These are phyloP conservation scores for Ibycter americanus DNA, from an alignment of 2,797 vertebrate genomes.

Conservation along the genomic window DNA sequence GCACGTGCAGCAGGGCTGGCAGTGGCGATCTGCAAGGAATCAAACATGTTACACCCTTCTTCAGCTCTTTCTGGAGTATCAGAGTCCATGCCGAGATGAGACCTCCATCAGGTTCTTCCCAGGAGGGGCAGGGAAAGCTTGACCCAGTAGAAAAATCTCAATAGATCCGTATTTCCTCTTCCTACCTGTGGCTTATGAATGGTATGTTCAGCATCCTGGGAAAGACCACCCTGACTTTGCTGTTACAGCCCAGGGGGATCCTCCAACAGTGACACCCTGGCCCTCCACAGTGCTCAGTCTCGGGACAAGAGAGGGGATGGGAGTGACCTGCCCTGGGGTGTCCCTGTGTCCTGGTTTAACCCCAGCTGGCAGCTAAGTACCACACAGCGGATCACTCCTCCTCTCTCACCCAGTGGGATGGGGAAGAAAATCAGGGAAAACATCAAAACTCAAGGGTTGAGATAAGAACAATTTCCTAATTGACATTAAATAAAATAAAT, in stretches of 20 bases:
- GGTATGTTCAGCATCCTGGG: accelerated
- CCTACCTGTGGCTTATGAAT: accelerated
- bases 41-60: accelerated
- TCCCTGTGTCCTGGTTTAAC: no score
- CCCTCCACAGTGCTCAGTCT: not conserved
- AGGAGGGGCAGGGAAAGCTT: not conserved
- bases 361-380: no score
- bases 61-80: not conserved
- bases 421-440: no score
- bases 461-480: no score
- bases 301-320: accelerated
- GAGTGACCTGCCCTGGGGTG: no score
- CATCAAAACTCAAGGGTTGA: no score
- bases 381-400: no score
- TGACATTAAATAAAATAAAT: no score
- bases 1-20: not conserved
- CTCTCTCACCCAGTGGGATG: no score
- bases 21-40: accelerated
- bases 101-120: not conserved
- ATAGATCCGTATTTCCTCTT: accelerated
- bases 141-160: not conserved
- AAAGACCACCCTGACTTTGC: accelerated
- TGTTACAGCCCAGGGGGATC: not conserved
- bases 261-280: no score
- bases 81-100: not conserved